Conservation (phyloP, 2,888 invertebrate genomes). For the Rhabditoides inermis region DNA sequence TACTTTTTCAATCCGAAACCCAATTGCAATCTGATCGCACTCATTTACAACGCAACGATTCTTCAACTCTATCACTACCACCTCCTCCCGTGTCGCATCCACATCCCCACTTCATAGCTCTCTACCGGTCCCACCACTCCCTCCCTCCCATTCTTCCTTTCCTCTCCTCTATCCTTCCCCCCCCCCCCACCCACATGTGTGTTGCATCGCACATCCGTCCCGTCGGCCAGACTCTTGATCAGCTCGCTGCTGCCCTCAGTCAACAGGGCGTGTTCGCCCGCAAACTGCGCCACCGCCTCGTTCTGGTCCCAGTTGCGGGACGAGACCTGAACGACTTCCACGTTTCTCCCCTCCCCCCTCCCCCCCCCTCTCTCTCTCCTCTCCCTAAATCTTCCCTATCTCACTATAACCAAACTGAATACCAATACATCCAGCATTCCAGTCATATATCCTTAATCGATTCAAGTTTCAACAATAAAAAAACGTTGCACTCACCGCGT, state of each 20-base stretch:
- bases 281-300: constrained; percentile 56
- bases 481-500: constrained; percentile 16
- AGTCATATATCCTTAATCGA: too few species aligned
- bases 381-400: too few species aligned
- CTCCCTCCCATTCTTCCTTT: background rate
- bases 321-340: constrained; percentile 48
- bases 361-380: too few species aligned
- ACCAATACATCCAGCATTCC: background rate
- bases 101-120: too few species aligned
- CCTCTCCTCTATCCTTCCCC: constrained; percentile 9
- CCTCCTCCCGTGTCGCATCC: too few species aligned
- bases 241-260: constrained; percentile 53
- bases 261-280: constrained; percentile 54
- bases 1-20: constrained; percentile 3
- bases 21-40: too few species aligned
- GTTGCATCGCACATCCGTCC: constrained; percentile 52
- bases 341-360: constrained; percentile 4
- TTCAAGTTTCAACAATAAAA: too few species aligned
- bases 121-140: too few species aligned
- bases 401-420: too few species aligned
- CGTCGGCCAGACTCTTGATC: constrained; percentile 51
- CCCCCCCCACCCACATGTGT: constrained; percentile 11
- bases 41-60: too few species aligned
- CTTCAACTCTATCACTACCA: too few species aligned
- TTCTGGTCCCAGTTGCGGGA: constrained; percentile 57